Conservation (phyloP, 1,140 invertebrate genomes). For the Drosophila repleta region DNA sequence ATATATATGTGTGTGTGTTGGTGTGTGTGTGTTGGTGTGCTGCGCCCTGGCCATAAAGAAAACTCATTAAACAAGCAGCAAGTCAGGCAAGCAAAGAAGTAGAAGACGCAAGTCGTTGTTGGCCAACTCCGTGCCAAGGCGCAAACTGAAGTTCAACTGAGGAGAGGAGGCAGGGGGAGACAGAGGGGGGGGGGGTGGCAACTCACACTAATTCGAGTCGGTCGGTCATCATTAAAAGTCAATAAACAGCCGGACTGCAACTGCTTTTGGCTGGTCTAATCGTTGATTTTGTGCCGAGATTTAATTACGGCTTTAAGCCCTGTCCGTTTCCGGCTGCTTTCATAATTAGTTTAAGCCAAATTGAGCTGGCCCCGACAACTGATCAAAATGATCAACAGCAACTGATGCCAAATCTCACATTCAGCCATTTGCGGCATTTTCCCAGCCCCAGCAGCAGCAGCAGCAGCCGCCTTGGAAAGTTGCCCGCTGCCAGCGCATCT, state of each 20-base stretch:
- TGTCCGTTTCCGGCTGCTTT: conserved; percentile 51
- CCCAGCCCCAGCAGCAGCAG: conserved; percentile 45
- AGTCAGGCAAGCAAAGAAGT: conserved; percentile 47
- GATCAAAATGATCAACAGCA: conserved; percentile 18
- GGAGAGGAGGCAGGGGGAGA: not conserved
- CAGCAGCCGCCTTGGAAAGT: conserved; percentile 49
- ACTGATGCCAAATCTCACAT: conserved; percentile 39
- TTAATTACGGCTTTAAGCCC: conserved; percentile 42
- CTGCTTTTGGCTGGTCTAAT: conserved; percentile 34
- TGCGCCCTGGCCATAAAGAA: conserved; percentile 74
- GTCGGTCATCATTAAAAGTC: conserved; percentile 78
- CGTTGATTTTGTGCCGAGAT: conserved; percentile 33
- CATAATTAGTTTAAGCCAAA: conserved; percentile 69
- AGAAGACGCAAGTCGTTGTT: conserved; percentile 41
- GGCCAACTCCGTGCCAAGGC: conserved; percentile 34
- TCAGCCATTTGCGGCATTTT: conserved; percentile 64
- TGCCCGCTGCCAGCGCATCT: conserved; percentile 36
- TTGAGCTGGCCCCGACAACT: conserved; percentile 26
- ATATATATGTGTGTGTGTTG: conserved; percentile 28
- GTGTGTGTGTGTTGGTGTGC: conserved; percentile 41
- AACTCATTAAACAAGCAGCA: conserved; percentile 76
- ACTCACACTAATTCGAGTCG: conserved; percentile 62
- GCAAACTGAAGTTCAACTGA: conserved; percentile 4
- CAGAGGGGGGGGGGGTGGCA: not conserved
- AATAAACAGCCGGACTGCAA: conserved; percentile 60